Evolutionary conservation across 2,888 invertebrate genomes (phyloP).

Genomic region (Thysanoteuthis rhombus): DNA sequence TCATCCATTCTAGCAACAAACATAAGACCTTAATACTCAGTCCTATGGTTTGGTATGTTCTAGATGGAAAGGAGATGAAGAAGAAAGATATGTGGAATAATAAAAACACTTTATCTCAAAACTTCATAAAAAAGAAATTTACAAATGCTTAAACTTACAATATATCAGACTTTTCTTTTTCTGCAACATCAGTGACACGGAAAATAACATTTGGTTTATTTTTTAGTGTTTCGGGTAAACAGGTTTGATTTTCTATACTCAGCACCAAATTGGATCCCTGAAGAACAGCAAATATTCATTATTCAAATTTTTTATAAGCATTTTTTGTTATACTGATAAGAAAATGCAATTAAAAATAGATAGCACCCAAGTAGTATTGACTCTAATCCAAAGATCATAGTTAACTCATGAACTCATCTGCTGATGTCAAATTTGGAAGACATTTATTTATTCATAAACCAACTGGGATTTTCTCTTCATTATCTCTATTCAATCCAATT

Average conservation of each 20-base stretch:
- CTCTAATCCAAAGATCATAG: neutral
- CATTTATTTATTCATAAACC: neutral
- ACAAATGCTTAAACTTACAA: slow-evolving; percentile 50
- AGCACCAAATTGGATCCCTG: slow-evolving; percentile 60
- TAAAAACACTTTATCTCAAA: neutral
- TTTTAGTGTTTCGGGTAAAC: slow-evolving; percentile 59
- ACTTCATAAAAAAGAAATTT: neutral
- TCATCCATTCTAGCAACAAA: too few species aligned
- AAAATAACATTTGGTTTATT: slow-evolving; percentile 47
- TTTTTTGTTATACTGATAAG: neutral
- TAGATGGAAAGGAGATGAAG: neutral
- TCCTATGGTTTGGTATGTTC: neutral
- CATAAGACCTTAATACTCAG: neutral
- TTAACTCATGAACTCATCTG: too few species aligned
- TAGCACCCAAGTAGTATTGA: neutral
- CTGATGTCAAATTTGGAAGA: neutral
- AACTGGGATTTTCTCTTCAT: neutral
- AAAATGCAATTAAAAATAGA: neutral
- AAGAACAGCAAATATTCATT: neutral
- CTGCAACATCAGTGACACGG: slow-evolving; percentile 63
- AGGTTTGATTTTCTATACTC: slow-evolving; percentile 53
- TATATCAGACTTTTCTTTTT: slow-evolving; percentile 56
- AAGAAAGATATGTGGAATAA: neutral
- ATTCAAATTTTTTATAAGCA: neutral
- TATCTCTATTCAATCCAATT: neutral